Evolutionary conservation across 2,888 invertebrate genomes (phyloP), one percentile per base, ranked within the genome.

Genomic region (Monoplex corrugatus): DNA sequence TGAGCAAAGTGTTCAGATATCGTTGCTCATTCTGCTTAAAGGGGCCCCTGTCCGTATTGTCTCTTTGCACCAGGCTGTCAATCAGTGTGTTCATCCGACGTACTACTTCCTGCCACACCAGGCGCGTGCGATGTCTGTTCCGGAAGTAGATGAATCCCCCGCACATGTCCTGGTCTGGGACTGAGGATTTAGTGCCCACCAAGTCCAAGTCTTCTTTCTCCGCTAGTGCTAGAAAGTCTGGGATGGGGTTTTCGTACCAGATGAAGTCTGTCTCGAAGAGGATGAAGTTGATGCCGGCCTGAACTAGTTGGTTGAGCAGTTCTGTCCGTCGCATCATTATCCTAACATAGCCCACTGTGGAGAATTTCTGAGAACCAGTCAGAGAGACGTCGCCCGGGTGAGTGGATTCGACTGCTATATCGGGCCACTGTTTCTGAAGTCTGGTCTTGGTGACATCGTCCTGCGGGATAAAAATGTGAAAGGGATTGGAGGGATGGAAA

Each of bases 81-180:
- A 75, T n/a, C 75, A 32, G 35, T 23, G 16, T 38, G 10, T 8
- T 10, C 75, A 75, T 75, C 75, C 32, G 19, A 44, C 83, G 45
- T 16, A 45, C 1, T 45, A 83, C 83, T 83, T 83, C 83, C 83
- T 13, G 28, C 35, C 28, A 83, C 45, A 83, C 3, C 16, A 19
- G 23, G 45, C 83, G 83, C 45, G 45, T 83, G 83, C 50, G 83
- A 23, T 0, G 5, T 16, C 44, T 83, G 45, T 83, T 83, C 83
- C 83, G 83, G 44, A 83, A 83, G 50, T 83, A 83, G 50, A 83
- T 83, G 45, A 83, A 83, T 16, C 83, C 83, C 32, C 45, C 45
- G 45, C 83, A 44, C 83, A 83, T 83, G n/a, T 44, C 8, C 50
- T 83, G 44, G 6, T 10, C 28, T 45, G 1, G 16, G 8, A 44